Evolutionary conservation across 1,140 invertebrate genomes (phyloP), one percentile per base, ranked within the genome.

Genomic region (Cephus cinctus): DNA sequence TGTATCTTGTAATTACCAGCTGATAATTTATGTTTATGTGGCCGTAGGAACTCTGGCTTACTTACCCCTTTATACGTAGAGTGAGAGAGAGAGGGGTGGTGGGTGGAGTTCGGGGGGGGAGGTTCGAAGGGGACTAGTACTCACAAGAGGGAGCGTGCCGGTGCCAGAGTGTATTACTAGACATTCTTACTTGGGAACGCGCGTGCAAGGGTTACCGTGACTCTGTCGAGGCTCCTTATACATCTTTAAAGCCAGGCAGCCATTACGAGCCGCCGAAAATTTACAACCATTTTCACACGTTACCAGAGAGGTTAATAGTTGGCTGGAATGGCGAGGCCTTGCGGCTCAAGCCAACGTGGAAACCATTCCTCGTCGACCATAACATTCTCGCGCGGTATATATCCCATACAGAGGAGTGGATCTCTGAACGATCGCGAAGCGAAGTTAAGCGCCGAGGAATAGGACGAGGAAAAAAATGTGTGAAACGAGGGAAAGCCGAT

Each of bases 21-120:
- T 75, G 74, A 76, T 76, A 76, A 76, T 76, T 76, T 76, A 75
- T 76, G 74, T 76, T 75, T 76, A 76, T 75, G 72, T 65, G 70
- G 63, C 64, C 58, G 38, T 57, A 55, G 53, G 44, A 56, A 51
- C 59, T 50, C 56, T 39, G 59, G 69, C 68, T 73, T 65, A 66
- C 65, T 72, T 69, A 73, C 71, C 73, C 71, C 67, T 74, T 74
- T 71, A 45, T 43, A 35, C 34, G 22, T 27, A 43, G 16, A 22
- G 19, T 5, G 25, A 40, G 38, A 22, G 19, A 5, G 5, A 12
- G 2, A 22, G 8, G 4, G 8, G 22, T 36, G 18, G 9, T 5
- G 34, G 3, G 15, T 19, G n/a, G 34, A 15, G 8, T 2, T 14
- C 19, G 36, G 27, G 22, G 20, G 18, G 38, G 20, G 21, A 31